Evolutionary conservation across 2,797 vertebrate species (phyloP).

Genomic region (Morelia viridis): DNA sequence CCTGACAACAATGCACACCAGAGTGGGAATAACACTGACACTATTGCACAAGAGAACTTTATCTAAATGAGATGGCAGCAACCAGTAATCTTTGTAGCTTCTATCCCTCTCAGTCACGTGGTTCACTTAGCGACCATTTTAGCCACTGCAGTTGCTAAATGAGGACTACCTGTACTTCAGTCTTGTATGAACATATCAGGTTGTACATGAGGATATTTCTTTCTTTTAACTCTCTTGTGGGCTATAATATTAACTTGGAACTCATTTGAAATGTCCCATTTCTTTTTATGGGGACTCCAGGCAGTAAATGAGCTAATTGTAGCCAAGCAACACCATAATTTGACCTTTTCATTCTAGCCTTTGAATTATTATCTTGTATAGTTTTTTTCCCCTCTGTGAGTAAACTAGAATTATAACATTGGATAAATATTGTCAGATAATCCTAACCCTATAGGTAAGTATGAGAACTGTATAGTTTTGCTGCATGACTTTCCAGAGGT

Average conservation of each 20-base stretch:
- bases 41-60: not conserved
- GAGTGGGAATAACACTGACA: not conserved
- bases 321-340: not conserved
- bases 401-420: not conserved
- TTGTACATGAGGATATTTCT: not conserved
- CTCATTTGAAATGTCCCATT: not conserved
- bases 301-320: not conserved
- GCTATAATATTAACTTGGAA: not conserved
- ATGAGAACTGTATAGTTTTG: not conserved
- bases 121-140: not conserved
- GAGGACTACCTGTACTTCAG: not conserved
- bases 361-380: not conserved
- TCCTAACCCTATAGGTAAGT: not conserved
- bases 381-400: not conserved
- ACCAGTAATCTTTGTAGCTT: not conserved
- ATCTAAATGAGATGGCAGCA: not conserved
- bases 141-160: not conserved
- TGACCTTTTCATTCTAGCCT: not conserved
- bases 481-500: not conserved
- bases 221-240: not conserved
- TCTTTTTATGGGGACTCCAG: not conserved
- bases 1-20: not conserved
- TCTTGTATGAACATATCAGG: not conserved
- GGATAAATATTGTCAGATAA: not conserved
- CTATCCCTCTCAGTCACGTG: not conserved